Evolutionary conservation across 2,113 vertebrate species (phyloP), one percentile per base, ranked within the genome.

Genomic region (Morphnarchus princeps): DNA sequence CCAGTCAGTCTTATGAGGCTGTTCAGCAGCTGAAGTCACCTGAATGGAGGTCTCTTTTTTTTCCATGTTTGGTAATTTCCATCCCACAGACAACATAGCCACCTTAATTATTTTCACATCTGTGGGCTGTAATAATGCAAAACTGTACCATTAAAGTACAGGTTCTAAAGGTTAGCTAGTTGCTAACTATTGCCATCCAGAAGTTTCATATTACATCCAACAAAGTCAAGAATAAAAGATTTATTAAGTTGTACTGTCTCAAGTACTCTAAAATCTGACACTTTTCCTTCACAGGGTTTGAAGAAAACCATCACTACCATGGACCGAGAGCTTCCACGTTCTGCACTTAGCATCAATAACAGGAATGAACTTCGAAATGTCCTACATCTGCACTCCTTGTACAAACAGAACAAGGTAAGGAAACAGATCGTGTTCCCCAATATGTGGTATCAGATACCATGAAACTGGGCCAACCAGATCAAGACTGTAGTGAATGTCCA

Each of bases 291-390:
- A 31, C 26, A 97, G 99, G 99, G 99, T 47, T 98, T 99, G 34
- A 99, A 98, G 97, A 99, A 98, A 97, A 99, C 99, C 0, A 98
- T 98, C 32, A 95, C 94, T 49, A 98, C 98, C 88, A 99, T 99
- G 99, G 99, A 99, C 40, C 98, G 95, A 86, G 99, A 99, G 71
- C 98, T 98, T 78, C 99, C 99, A 12, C 99, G 99, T 76, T 98
- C 98, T 18, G 95, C 95, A 2, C 97, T 98, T 65, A 99, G 99
- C 92, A 99, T 99, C 93, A 99, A 98, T 85, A 99, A 99, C 97
- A 98, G 99, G 79, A 99, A 98, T 0, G 98, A 98, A 18, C 98
- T 99, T 40, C 98, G 99, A 13, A 98, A 97, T n/a, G 95, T 99
- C 32, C 98, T 99, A 22, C 98, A 99, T 79, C 96, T 99, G 4